Conservation (phyloP, 2,113 vertebrate genomes). For the Caracal caracal region DNA sequence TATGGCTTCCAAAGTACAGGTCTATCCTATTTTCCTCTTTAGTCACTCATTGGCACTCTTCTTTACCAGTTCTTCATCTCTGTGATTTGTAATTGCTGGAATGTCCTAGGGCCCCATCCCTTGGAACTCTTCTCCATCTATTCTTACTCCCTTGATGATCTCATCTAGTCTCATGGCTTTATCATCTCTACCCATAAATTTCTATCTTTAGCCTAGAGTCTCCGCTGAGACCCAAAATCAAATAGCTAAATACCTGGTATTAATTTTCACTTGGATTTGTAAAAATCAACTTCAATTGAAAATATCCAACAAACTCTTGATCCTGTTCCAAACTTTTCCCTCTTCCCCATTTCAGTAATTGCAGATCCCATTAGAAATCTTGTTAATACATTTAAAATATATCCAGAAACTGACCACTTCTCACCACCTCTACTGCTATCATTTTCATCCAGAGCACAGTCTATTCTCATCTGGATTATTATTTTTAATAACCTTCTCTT, state of each 20-base stretch:
- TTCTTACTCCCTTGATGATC: background rate
- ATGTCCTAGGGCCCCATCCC: background rate
- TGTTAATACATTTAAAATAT: background rate
- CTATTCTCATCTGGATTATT: constrained; percentile 3
- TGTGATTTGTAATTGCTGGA: background rate
- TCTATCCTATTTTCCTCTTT: background rate
- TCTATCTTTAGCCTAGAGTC: background rate
- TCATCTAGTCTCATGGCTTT: background rate
- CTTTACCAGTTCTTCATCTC: background rate
- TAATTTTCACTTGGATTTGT: background rate
- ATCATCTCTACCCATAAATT: background rate
- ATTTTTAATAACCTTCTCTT: too few species aligned
- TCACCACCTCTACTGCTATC: background rate
- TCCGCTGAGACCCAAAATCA: background rate
- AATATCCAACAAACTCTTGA: background rate
- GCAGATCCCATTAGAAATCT: background rate
- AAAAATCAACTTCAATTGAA: background rate
- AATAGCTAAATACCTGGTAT: constrained; percentile 6
- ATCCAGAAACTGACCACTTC: background rate
- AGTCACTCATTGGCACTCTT: background rate
- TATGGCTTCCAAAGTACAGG: background rate
- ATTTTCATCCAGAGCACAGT: background rate
- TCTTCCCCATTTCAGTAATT: constrained; percentile 19
- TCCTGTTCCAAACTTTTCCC: background rate
- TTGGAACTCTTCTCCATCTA: background rate